A percentile compares a stretch with the other conserved stretches of the same genome.
phyloP scores from a whole-genome alignment of 2,113 vertebrate genomes.

The Cyanocitta stelleri region DNA sequence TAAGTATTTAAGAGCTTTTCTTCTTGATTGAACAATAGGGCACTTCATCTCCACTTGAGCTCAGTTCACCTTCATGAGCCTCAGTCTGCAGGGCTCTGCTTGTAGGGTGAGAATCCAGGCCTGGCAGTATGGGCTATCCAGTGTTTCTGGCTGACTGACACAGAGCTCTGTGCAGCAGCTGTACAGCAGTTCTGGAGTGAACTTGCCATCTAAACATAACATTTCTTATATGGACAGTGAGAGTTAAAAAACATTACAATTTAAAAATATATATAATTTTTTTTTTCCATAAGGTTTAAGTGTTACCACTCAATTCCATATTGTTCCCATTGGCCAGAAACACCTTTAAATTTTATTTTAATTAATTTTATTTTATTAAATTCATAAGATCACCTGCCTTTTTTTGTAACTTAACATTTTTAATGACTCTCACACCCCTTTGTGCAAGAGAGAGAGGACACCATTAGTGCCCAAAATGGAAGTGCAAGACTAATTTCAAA shows the following conservation, averaged over 20 bases:
- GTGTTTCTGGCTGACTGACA: background rate
- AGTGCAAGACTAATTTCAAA: background rate
- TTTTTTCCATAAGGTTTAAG: background rate
- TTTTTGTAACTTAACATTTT: background rate
- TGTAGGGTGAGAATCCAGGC: background rate
- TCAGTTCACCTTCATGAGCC: background rate
- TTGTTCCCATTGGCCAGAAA: background rate
- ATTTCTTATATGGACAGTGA: background rate
- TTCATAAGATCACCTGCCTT: background rate
- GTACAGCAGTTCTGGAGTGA: background rate
- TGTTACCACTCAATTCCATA: background rate
- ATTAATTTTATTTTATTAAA: background rate
- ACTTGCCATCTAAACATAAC: background rate
- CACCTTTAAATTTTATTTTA: background rate
- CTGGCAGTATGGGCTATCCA: background rate
- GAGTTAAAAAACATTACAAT: background rate
- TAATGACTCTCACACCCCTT: background rate
- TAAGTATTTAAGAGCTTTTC: background rate
- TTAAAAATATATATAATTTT: background rate
- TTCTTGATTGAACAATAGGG: background rate
- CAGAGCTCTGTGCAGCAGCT: background rate
- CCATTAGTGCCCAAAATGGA: background rate
- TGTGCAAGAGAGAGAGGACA: background rate
- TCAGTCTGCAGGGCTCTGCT: background rate
- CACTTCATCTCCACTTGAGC: background rate